Evolutionary conservation across 2,888 invertebrate species (phyloP), one percentile per base, ranked within the genome.

Genomic region (Latrodectus hesperus): DNA sequence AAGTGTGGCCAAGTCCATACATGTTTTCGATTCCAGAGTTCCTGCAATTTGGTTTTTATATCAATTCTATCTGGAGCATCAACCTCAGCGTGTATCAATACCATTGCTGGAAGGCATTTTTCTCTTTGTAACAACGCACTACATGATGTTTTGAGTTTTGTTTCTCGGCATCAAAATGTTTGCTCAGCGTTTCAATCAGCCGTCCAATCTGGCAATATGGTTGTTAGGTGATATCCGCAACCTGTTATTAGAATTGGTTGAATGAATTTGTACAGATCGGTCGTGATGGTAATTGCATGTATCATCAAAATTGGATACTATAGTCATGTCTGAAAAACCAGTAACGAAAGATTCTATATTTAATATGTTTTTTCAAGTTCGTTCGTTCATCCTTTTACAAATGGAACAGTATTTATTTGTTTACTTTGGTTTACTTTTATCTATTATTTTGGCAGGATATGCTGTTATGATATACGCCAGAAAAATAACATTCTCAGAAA

Each of bases 201-300:
- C 64, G 64, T 80, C 51, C 70, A 26, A 53, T 71, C 70, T 38
- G 38, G 49, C 16, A n/a, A 14, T 16, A 14, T 52, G 16, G 6
- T 16, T 78, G 78, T 55, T 49, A 53, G 68, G 78, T 53, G 60
- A 72, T 80, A 72, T 55, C 64, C 55, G 53, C 55, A 78, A 78
- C 79, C 79, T 22, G 12, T 17, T 22, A 80, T 80, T 80, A 80
- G 49, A 64, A 80, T 79, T 70, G 52, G 16, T 79, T 38, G 71
- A 60, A 60, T 72, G 64, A 51, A 60, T 80, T 22, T 26, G n/a
- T n/a, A 51, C 53, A 68, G 68, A 70, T 78, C 53, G 49, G n/a
- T 52, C 17, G 16, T 80, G 71, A 51, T 60, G 17, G 72, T 55
- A 55, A 55, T 55, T 55, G 16, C 55, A 55, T 11, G 11, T 55